Evolutionary conservation across 1,140 invertebrate species (phyloP).

Genomic region (Cotesia vestalis): DNA sequence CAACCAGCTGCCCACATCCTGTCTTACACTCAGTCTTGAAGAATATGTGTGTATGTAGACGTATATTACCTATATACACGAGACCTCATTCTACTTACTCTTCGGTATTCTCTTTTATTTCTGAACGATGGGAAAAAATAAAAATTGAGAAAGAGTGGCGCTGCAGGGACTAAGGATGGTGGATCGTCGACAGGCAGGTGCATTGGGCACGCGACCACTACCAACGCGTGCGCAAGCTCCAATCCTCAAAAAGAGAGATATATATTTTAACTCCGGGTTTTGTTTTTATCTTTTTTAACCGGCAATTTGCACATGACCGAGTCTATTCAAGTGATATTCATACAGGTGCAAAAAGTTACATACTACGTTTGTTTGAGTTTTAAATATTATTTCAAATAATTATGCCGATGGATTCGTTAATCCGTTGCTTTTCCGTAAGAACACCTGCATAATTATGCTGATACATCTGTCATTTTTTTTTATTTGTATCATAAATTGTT

Average conservation of each 20-base stretch:
- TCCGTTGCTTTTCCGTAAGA: too few species aligned
- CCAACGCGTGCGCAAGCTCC: background rate
- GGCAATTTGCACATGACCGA: too few species aligned
- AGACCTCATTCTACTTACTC: conserved; percentile 26
- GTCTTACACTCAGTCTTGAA: conserved; percentile 39
- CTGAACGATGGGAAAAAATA: background rate
- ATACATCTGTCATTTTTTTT: too few species aligned
- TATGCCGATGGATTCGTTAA: too few species aligned
- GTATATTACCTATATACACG: background rate
- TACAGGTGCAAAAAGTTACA: too few species aligned
- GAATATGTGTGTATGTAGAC: too few species aligned
- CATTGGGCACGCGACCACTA: background rate
- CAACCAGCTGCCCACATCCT: conserved; percentile 59
- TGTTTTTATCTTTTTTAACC: background rate
- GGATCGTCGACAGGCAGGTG: conserved; percentile 9
- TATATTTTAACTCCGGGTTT: background rate
- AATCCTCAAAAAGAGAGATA: background rate
- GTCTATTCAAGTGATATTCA: too few species aligned
- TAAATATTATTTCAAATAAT: too few species aligned
- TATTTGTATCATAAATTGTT: too few species aligned
- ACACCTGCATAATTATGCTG: too few species aligned
- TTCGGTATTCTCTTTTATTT: background rate
- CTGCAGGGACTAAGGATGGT: background rate
- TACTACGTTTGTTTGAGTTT: too few species aligned
- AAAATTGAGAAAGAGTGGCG: background rate